Percentiles rank a stretch among this genome's conserved stretches.
phyloP scores from a whole-genome alignment of 2,888 invertebrate species.

The Drosophila nr. perissopoda region DNA sequence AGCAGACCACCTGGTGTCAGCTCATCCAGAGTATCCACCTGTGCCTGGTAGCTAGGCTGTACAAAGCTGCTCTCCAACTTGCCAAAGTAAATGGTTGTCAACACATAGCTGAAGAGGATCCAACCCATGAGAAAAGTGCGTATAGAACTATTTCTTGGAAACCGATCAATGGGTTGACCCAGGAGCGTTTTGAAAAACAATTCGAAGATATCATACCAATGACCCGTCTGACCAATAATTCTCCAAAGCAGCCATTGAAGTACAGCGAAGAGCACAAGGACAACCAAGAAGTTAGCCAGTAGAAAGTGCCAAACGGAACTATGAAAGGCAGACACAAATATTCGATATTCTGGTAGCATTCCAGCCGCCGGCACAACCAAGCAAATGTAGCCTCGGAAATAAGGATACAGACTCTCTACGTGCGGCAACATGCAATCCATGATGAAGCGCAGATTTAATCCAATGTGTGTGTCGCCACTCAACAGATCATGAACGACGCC shows the following conservation, averaged over 20 bases:
- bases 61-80: constrained; percentile 83
- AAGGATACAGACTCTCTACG: constrained; percentile 76
- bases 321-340: constrained; percentile 75
- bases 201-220: constrained; percentile 70
- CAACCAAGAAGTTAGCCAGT: constrained; percentile 58
- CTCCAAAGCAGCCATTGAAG: constrained; percentile 38
- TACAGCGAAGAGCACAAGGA: constrained; percentile 36
- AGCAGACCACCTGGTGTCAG: constrained; percentile 46
- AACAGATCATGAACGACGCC: constrained; percentile 73
- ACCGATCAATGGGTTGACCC: constrained; percentile 72
- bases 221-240: constrained; percentile 20
- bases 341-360: constrained; percentile 73
- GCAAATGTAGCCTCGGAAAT: constrained; percentile 64
- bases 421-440: constrained; percentile 53
- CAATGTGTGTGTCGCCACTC: constrained; percentile 67
- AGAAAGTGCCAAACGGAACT: constrained; percentile 70
- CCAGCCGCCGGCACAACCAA: constrained; percentile 80
- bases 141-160: constrained; percentile 71
- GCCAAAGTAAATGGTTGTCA: constrained; percentile 80
- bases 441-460: constrained; percentile 77
- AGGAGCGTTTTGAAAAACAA: constrained; percentile 76
- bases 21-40: constrained; percentile 73
- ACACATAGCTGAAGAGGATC: constrained; percentile 82
- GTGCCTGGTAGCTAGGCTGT: constrained; percentile 74
- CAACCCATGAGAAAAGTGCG: constrained; percentile 79